These are phyloP conservation scores for Poecile montanus DNA, from an alignment of 2,797 vertebrate genomes.

Conservation along the genomic window DNA sequence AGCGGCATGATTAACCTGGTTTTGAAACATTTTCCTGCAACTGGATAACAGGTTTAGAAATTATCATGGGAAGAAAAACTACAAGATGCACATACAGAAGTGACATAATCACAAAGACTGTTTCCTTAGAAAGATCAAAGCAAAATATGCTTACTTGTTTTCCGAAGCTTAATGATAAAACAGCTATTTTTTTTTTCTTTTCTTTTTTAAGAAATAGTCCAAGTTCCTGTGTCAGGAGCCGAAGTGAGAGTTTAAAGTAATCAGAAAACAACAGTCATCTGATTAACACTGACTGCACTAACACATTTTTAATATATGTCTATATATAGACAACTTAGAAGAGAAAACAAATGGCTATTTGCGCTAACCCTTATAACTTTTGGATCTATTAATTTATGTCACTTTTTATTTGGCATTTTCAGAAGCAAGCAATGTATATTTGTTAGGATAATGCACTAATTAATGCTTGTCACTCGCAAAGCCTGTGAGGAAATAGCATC, in stretches of 20 bases:
- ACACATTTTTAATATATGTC: not conserved
- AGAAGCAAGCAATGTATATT: not conserved
- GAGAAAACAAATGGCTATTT: not conserved
- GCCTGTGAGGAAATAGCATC: not conserved
- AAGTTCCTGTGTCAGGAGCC: not conserved
- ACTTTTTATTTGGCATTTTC: not conserved
- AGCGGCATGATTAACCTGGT: not conserved
- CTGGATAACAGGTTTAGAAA: not conserved
- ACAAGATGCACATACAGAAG: not conserved
- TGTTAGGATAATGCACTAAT: not conserved
- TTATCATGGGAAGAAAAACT: not conserved
- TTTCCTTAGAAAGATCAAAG: conserved; percentile 1
- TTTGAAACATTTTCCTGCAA: not conserved
- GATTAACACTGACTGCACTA: not conserved
- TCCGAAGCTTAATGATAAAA: not conserved
- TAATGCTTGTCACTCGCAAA: not conserved
- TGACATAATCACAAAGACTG: not conserved
- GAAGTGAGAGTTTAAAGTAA: not conserved
- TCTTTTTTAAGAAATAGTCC: not conserved
- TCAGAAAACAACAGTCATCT: not conserved
- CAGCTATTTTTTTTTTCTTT: not conserved
- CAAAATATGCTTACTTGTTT: not conserved
- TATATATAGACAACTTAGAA: not conserved
- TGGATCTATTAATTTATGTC: not conserved
- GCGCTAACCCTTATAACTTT: not conserved